Percentiles rank a stretch among this genome's conserved stretches.
These are phyloP conservation scores for Trididemnum miniatum DNA, from an alignment of 23 tunicate species.

Conservation along the genomic window DNA sequence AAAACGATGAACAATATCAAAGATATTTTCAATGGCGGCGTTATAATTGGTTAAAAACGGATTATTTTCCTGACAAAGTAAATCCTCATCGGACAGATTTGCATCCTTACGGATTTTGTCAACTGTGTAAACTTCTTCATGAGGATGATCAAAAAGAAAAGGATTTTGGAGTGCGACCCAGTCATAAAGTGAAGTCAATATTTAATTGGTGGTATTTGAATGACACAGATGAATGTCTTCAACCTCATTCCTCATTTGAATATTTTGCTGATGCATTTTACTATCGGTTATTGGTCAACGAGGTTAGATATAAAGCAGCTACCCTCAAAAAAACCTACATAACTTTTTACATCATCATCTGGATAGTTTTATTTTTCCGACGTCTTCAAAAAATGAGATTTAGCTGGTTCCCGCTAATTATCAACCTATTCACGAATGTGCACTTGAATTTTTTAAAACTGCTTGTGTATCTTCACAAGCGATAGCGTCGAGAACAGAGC, in stretches of 20 bases:
- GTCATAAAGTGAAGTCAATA: neutral
- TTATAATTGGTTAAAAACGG: neutral
- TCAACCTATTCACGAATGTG: too few relatives aligned
- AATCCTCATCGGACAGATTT: neutral
- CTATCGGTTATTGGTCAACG: neutral
- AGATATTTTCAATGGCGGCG: slow-evolving; percentile 48
- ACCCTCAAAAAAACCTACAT: neutral
- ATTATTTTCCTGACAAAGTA: neutral
- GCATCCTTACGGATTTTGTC: slow-evolving; percentile 6
- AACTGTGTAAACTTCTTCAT: slow-evolving; percentile 32
- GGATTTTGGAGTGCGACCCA: slow-evolving; percentile 16
- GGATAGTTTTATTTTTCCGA: too few relatives aligned
- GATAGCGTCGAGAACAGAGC: too few relatives aligned
- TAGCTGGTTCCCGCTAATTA: too few relatives aligned
- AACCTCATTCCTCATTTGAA: neutral
- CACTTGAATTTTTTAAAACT: too few relatives aligned
- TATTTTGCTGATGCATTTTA: neutral
- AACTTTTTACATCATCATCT: neutral
- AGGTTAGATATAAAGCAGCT: neutral
- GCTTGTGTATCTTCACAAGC: too few relatives aligned
- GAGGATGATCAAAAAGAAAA: slow-evolving; percentile 31
- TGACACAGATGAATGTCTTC: slow-evolving; percentile 26
- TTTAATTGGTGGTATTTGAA: slow-evolving; percentile 39
- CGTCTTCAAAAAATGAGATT: too few relatives aligned
- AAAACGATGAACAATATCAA: slow-evolving; percentile 20